Base-by-base conservation (phyloP, 2,797 vertebrate genomes). In the Okamejei kenojei region DNA sequence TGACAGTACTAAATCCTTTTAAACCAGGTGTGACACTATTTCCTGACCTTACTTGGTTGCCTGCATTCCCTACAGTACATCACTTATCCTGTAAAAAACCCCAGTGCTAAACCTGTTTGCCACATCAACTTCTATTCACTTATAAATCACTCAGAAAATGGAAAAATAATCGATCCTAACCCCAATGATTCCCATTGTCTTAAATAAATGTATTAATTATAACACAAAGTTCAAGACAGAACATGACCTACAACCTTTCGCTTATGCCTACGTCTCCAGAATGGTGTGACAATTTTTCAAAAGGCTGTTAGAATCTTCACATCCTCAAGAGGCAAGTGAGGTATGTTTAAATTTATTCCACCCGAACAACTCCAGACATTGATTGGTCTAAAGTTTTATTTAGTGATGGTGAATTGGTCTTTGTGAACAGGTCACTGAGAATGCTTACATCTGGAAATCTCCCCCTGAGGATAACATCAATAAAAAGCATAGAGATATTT, bases 1-100 rank as follows among this genome's bases (percentile, higher is more conserved):
- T 92, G 90, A 74, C 90, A 92, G 90, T 15, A 92, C 71, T 45
- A 92, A 92, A 74, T 74, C 68, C 90, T 92, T 45, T 58, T 92
- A 76, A 92, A 92, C 38, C 90, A 92, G 90, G 90, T 92, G 90
- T 92, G 90, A 76, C 90, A 92, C 71, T 74, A 92, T 45, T 92
- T 71, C 74, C 19, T 73, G 90, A 92, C 71, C 90, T 92, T 74
- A 74, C 21, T 58, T 21, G 23, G 13, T 45, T 92, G 19, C 7
- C 26, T 76, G 90, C 90, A 54, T 73, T 92, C 35, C 71, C 90
- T 54, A 19, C 7, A 76, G 23, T 29, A 54, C 90, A 92, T 76
- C 90, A 76, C 38, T 74, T 38, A 54, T 29, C 38, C 71, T 92
- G 90, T 19, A 17, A 35, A 88, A 86, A 17, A 17, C 19, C 63